Conservation (phyloP, 2,888 invertebrate genomes). For the Plagodis dolabraria region DNA sequence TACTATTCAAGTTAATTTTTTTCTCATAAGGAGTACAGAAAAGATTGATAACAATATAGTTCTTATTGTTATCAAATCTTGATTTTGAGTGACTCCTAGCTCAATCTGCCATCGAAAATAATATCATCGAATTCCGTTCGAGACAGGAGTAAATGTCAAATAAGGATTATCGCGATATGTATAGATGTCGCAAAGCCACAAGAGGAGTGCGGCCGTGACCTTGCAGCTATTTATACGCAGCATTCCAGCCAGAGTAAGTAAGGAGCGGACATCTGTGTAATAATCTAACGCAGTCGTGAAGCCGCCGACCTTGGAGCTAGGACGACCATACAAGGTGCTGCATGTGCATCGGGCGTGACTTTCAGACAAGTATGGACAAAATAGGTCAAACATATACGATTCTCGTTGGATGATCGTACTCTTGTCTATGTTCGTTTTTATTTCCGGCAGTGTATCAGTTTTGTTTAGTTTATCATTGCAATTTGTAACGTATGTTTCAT, state of each 20-base stretch:
- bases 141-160: slow-evolving; percentile 31
- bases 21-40: too few relatives aligned
- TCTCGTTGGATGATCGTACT: slow-evolving; percentile 7
- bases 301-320: slow-evolving; percentile 50
- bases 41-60: too few relatives aligned
- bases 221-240: slow-evolving; percentile 69
- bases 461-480: slow-evolving; percentile 9
- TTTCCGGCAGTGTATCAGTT: slow-evolving; percentile 11
- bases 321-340: slow-evolving; percentile 51
- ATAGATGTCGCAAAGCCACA: slow-evolving; percentile 44
- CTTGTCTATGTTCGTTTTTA: slow-evolving; percentile 8
- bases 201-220: slow-evolving; percentile 50
- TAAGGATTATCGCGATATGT: slow-evolving; percentile 42
- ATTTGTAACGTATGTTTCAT: not conserved
- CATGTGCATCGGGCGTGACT: slow-evolving; percentile 36
- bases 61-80: slow-evolving; percentile 26
- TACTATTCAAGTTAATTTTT: not conserved
- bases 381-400: slow-evolving; percentile 33
- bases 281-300: slow-evolving; percentile 32
- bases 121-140: slow-evolving; percentile 15
- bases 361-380: slow-evolving; percentile 41
- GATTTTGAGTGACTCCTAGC: slow-evolving; percentile 3
- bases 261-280: slow-evolving; percentile 56
- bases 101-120: not conserved
- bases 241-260: slow-evolving; percentile 45